These are phyloP conservation scores for Picathartes gymnocephalus DNA, from an alignment of 2,113 vertebrate genomes.

Conservation along the genomic window DNA sequence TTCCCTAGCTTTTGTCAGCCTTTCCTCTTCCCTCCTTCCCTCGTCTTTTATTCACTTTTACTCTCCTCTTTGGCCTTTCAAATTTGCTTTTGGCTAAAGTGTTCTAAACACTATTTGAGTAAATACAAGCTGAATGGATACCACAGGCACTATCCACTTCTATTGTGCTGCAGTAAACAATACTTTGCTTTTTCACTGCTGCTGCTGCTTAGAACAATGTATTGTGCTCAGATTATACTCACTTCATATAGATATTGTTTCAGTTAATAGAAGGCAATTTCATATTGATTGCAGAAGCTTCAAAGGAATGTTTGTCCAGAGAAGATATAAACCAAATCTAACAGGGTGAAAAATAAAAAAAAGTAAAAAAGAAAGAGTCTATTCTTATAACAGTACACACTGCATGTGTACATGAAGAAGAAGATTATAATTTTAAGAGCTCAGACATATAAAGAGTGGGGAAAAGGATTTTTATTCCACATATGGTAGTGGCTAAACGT, in stretches of 20 bases:
- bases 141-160: neutral
- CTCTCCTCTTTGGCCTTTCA: neutral
- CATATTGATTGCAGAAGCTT: neutral
- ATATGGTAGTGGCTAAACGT: neutral
- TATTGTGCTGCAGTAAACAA: neutral
- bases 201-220: neutral
- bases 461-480: neutral
- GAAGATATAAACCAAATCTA: neutral
- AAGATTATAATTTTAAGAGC: neutral
- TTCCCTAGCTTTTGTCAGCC: neutral
- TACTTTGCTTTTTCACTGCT: neutral
- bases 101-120: neutral
- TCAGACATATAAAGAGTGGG: neutral
- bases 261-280: neutral
- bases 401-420: neutral
- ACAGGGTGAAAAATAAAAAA: neutral
- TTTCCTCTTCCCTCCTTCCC: neutral
- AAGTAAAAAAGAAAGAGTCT: neutral
- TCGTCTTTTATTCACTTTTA: neutral
- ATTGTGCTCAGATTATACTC: neutral
- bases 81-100: neutral
- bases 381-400: neutral
- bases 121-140: neutral
- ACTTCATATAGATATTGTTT: neutral
- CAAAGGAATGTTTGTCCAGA: neutral